Evolutionary conservation across 2,888 invertebrate species (phyloP), one percentile per base, ranked within the genome.

Genomic region (Caenorhabditis sp.): DNA sequence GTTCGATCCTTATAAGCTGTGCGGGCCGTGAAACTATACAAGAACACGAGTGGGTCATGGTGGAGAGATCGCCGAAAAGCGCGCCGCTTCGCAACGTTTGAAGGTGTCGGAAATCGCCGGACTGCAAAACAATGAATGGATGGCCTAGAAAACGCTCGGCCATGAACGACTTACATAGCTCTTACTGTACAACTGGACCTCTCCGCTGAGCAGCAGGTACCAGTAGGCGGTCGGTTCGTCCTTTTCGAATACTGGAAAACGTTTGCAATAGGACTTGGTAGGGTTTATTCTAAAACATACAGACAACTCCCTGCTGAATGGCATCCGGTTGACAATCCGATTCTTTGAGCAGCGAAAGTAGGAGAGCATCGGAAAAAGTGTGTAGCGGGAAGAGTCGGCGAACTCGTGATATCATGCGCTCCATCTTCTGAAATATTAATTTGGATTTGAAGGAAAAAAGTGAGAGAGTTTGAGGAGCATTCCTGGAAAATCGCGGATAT

Each of bases 181-280:
- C 43, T 62, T 55, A 30, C 83, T 66, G 62, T 82, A 88, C 8
- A 88, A 71, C 46, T 88, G 84, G 13, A 87, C 85, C 73, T 88
- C 85, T 17, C 88, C 88, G 13, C 87, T 83, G 11, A 88, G 71
- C n/a, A 88, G 81, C 5, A 88, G 78, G 68, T 88, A 88, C 88
- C 88, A 88, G 53, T 75, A 83, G 35, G 74, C 52, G 7, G 85
- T 80, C 9, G 62, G 77, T 22, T 88, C 87, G 30, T 83, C 85
- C 39, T 81, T 84, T 26, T 85, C 81, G 78, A 88, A 88, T 65
- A 88, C 88, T 88, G 78, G 59, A 86, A n/a, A 27, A 27, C 9
- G 30, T 5, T 9, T 7, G 30, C 30, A n/a, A n/a, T n/a, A n/a
- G n/a, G n/a, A n/a, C n/a, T n/a, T n/a, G n/a, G n/a, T n/a, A n/a